Conservation (phyloP, 30 jellyfish, hydroid and myxozoan genomes). For the Cassiopea andromeda region DNA sequence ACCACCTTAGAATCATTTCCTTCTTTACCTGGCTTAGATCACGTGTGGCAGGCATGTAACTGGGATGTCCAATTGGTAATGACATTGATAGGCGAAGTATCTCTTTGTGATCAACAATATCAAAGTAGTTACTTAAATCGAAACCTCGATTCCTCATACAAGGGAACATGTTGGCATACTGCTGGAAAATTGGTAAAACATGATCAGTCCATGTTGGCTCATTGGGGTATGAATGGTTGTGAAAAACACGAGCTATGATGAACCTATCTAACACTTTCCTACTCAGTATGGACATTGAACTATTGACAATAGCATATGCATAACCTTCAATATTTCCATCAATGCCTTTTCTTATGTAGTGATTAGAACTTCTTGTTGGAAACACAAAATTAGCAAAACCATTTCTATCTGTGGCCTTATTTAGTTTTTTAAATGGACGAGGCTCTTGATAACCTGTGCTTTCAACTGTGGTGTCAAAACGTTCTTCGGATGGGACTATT, state of each 20-base stretch:
- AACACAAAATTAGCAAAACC: slow-evolving; percentile 24
- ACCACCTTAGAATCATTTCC: slow-evolving; percentile 49
- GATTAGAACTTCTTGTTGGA: slow-evolving; percentile 35
- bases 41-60: slow-evolving; percentile 64
- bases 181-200: slow-evolving; percentile 46
- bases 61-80: slow-evolving; percentile 60
- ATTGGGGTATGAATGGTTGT: slow-evolving; percentile 11
- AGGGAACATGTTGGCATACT: slow-evolving; percentile 58
- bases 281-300: slow-evolving; percentile 4
- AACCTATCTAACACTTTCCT: not conserved
- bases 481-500: slow-evolving; percentile 4
- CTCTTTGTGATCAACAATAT: slow-evolving; percentile 57
- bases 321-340: slow-evolving; percentile 70
- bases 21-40: slow-evolving; percentile 29
- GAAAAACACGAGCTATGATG: slow-evolving; percentile 31
- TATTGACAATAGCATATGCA: slow-evolving; percentile 1
- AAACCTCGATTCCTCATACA: slow-evolving; percentile 49
- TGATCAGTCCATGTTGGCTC: slow-evolving; percentile 54
- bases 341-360: slow-evolving; percentile 12
- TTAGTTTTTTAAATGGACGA: not conserved
- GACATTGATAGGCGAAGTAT: slow-evolving; percentile 16
- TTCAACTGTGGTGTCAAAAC: not conserved
- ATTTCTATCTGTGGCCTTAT: not conserved
- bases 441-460: not conserved
- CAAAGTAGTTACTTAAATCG: slow-evolving; percentile 51